Evolutionary conservation across 2,113 vertebrate species (phyloP).

Genomic region (Corythornis madagascariensis): DNA sequence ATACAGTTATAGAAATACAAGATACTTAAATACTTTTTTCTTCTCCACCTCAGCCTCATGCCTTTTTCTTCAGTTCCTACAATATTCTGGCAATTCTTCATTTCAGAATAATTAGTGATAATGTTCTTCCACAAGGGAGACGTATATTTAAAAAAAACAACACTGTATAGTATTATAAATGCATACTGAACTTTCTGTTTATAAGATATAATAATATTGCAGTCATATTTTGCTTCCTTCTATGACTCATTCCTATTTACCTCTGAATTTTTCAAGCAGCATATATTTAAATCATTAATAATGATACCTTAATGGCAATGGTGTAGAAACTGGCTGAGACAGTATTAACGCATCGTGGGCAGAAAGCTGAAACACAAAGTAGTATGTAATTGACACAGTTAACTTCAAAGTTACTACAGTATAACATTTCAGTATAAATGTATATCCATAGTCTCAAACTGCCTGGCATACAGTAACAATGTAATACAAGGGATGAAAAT

Average conservation of each 20-base stretch:
- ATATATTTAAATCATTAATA: conserved; percentile 37
- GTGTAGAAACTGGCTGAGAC: conserved; percentile 96
- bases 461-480: neutral
- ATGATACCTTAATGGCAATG: conserved; percentile 92
- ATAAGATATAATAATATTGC: neutral
- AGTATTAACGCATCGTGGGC: conserved; percentile 90
- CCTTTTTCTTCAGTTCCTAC: neutral
- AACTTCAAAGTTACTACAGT: neutral
- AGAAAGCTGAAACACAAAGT: conserved; percentile 84
- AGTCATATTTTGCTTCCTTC: neutral
- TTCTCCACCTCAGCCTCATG: neutral
- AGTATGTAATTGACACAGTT: neutral
- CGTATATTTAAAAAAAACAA: neutral
- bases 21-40: neutral
- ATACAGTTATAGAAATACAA: neutral
- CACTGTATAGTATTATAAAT: neutral
- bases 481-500: neutral
- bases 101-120: neutral
- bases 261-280: conserved; percentile 4
- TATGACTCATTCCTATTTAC: neutral
- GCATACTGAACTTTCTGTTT: neutral
- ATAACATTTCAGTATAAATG: conserved; percentile 12
- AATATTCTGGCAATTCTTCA: neutral
- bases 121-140: neutral
- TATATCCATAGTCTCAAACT: neutral